Conservation (phyloP, 2,888 invertebrate genomes). For the Drosophila birchii region DNA sequence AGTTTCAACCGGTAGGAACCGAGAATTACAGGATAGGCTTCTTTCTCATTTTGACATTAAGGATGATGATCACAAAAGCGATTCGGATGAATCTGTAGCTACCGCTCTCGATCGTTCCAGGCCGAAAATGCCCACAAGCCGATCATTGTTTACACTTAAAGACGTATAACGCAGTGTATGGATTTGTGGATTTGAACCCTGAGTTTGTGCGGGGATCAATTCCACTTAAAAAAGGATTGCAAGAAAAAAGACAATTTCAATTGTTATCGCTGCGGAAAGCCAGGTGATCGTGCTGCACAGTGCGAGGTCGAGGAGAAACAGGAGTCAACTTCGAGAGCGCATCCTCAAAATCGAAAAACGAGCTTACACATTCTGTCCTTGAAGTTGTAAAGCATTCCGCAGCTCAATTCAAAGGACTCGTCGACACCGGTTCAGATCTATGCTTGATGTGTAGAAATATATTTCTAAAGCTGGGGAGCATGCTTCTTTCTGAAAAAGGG, state of each 20-base stretch:
- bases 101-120: background rate
- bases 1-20: background rate
- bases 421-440: background rate
- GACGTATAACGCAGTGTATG: background rate
- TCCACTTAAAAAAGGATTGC: background rate
- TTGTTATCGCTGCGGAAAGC: background rate
- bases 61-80: too few species aligned
- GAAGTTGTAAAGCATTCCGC: background rate
- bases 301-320: background rate
- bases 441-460: background rate
- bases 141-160: background rate
- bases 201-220: background rate
- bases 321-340: background rate
- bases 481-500: background rate
- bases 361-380: background rate
- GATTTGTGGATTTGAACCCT: background rate
- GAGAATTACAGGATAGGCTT: conserved; percentile 1
- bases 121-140: background rate
- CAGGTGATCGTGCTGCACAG: conserved; percentile 4
- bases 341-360: background rate
- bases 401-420: background rate
- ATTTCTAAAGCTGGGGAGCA: background rate
- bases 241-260: background rate
- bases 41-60: background rate
- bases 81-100: background rate